A percentile compares a stretch with the other conserved stretches of the same genome.
Conservation (phyloP, 2,888 invertebrate genomes). For the Nomada flava region DNA sequence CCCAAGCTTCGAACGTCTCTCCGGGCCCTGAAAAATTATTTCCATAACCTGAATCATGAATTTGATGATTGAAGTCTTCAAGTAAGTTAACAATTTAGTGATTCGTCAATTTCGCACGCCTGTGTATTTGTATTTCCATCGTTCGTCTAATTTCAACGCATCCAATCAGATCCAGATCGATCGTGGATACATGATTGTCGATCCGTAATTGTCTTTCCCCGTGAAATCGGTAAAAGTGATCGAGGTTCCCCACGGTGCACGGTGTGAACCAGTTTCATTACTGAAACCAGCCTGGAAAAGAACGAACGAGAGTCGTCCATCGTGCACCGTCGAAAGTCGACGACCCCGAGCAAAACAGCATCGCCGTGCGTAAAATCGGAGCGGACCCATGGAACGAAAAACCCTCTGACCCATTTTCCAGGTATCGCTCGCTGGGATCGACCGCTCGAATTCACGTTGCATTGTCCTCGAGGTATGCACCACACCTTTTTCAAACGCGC, state of each 20-base stretch:
- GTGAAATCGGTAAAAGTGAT: slow-evolving; percentile 41
- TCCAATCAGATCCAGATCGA: too few relatives aligned
- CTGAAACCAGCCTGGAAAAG: neutral
- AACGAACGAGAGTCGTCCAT: slow-evolving; percentile 28
- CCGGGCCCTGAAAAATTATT: too few relatives aligned
- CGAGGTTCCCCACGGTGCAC: slow-evolving; percentile 15
- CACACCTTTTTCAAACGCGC: slow-evolving; percentile 64
- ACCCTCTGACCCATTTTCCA: slow-evolving; percentile 42
- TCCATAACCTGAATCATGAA: too few relatives aligned
- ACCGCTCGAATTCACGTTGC: slow-evolving; percentile 47
- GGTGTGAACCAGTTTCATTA: slow-evolving; percentile 43
- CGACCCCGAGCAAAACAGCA: slow-evolving; percentile 39
- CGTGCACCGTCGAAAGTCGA: slow-evolving; percentile 50
- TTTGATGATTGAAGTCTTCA: too few relatives aligned
- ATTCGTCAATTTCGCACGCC: too few relatives aligned
- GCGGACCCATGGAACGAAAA: slow-evolving; percentile 14
- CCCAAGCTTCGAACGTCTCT: too few relatives aligned
- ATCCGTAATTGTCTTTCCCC: neutral
- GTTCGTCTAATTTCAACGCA: too few relatives aligned
- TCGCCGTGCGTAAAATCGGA: slow-evolving; percentile 39
- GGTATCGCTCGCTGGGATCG: slow-evolving; percentile 19
- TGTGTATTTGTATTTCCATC: too few relatives aligned
- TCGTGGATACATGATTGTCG: too few relatives aligned
- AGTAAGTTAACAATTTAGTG: too few relatives aligned
- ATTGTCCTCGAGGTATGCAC: slow-evolving; percentile 56